Conservation (phyloP, 2,113 vertebrate species). For the Oncorhynchus gorbuscha region DNA sequence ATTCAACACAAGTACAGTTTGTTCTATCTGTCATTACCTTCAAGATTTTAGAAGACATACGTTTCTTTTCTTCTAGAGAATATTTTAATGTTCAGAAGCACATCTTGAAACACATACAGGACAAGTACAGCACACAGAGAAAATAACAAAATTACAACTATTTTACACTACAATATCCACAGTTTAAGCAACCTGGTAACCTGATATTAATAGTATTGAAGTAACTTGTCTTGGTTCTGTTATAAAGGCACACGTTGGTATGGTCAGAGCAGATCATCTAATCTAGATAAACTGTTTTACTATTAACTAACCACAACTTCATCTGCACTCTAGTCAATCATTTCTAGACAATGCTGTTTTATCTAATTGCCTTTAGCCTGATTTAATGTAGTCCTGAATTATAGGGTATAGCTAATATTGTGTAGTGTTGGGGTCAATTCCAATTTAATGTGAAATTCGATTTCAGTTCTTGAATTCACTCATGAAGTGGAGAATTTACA, state of each 20-base stretch:
- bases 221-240: constrained; percentile 78
- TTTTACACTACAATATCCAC: constrained; percentile 73
- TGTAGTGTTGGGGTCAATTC: not conserved
- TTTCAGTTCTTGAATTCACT: no score
- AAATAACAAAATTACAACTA: constrained; percentile 39
- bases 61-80: constrained; percentile 16
- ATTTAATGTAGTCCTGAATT: constrained; percentile 64
- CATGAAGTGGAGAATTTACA: no score
- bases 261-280: constrained; percentile 74
- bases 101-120: constrained; percentile 34
- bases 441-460: no score
- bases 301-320: constrained; percentile 62
- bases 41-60: constrained; percentile 23
- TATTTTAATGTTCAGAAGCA: constrained; percentile 27
- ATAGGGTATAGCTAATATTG: constrained; percentile 44
- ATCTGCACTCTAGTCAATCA: constrained; percentile 37
- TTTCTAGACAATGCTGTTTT: constrained; percentile 41
- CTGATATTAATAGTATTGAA: constrained; percentile 74
- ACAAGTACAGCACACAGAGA: constrained; percentile 67
- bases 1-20: constrained; percentile 37
- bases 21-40: constrained; percentile 26
- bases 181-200: constrained; percentile 73
- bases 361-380: constrained; percentile 54
- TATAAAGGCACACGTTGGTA: constrained; percentile 92
- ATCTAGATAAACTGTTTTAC: constrained; percentile 62